phyloP scores from a whole-genome alignment of 2,888 invertebrate genomes.

The Morpho achilles region DNA sequence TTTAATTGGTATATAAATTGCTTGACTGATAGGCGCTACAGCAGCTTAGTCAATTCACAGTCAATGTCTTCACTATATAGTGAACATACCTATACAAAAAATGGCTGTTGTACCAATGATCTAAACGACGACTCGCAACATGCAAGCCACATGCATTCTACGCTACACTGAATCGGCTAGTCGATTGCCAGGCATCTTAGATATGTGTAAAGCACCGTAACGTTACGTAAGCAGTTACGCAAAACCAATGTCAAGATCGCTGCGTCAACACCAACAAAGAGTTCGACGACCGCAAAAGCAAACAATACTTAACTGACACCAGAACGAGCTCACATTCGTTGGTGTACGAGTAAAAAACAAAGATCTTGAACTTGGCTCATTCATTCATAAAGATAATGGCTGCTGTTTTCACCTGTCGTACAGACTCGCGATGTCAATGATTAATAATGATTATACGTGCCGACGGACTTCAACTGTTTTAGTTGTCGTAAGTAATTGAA shows the following conservation, averaged over 20 bases:
- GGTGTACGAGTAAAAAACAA: constrained; percentile 24
- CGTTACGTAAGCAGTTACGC: constrained; percentile 48
- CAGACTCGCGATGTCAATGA: constrained; percentile 4
- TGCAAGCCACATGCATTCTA: constrained; percentile 1
- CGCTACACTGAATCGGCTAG: neutral
- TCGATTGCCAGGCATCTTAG: neutral
- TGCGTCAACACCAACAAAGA: constrained; percentile 38
- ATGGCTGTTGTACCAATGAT: neutral
- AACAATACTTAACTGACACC: constrained; percentile 39
- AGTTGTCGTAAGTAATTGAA: too few relatives aligned
- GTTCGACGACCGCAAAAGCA: constrained; percentile 57
- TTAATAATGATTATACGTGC: neutral
- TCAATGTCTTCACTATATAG: too few relatives aligned
- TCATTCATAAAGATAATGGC: constrained; percentile 30
- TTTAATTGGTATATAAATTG: neutral
- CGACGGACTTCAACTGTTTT: too few relatives aligned
- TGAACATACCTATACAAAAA: neutral
- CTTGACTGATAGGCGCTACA: neutral
- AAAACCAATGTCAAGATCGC: constrained; percentile 70
- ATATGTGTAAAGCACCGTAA: constrained; percentile 15
- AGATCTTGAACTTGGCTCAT: constrained; percentile 25
- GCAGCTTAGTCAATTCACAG: neutral
- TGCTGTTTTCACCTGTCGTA: constrained; percentile 19
- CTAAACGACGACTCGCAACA: neutral
- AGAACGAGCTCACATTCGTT: constrained; percentile 37